Percentiles rank a stretch among this genome's conserved stretches.
Evolutionary conservation across 2,888 invertebrate genomes (phyloP).

Genomic region (Trypoxylon attenuatum): DNA sequence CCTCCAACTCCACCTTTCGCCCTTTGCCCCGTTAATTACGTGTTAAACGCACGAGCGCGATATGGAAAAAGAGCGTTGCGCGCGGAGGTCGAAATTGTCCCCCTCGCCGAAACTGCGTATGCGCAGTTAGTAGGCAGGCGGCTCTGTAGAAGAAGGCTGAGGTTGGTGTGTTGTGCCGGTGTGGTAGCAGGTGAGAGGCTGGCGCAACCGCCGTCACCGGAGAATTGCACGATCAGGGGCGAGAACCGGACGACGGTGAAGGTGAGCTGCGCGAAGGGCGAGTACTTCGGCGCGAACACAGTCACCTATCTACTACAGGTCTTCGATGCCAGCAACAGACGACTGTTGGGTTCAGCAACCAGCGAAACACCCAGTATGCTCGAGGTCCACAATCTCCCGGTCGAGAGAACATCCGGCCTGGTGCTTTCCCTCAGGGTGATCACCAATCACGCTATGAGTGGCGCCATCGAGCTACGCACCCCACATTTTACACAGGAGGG

Average conservation of each 20-base stretch:
- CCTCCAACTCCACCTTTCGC: too few species aligned
- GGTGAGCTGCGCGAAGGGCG: slow-evolving; percentile 75
- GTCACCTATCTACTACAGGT: slow-evolving; percentile 76
- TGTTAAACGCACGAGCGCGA: too few species aligned
- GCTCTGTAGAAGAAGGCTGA: slow-evolving; percentile 58
- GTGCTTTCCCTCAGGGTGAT: slow-evolving; percentile 76
- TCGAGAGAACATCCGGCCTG: slow-evolving; percentile 71
- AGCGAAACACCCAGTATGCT: slow-evolving; percentile 75
- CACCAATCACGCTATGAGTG: slow-evolving; percentile 76
- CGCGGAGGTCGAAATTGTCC: too few species aligned
- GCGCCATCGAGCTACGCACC: slow-evolving; percentile 76
- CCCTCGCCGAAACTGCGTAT: slow-evolving; percentile 24
- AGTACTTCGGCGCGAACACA: slow-evolving; percentile 67
- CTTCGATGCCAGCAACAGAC: slow-evolving; percentile 76
- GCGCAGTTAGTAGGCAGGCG: too few species aligned
- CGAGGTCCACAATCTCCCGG: slow-evolving; percentile 74
- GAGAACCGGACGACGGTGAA: slow-evolving; percentile 74
- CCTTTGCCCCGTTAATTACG: too few species aligned
- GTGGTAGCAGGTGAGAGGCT: slow-evolving; percentile 67
- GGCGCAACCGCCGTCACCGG: slow-evolving; percentile 74
- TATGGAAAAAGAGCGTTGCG: too few species aligned
- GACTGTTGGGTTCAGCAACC: slow-evolving; percentile 76
- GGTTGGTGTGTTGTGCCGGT: slow-evolving; percentile 57
- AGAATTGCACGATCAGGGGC: slow-evolving; percentile 76
- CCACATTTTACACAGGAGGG: slow-evolving; percentile 67